Conservation (phyloP, 2,113 vertebrate species). For the Atherinomorus stipes region DNA sequence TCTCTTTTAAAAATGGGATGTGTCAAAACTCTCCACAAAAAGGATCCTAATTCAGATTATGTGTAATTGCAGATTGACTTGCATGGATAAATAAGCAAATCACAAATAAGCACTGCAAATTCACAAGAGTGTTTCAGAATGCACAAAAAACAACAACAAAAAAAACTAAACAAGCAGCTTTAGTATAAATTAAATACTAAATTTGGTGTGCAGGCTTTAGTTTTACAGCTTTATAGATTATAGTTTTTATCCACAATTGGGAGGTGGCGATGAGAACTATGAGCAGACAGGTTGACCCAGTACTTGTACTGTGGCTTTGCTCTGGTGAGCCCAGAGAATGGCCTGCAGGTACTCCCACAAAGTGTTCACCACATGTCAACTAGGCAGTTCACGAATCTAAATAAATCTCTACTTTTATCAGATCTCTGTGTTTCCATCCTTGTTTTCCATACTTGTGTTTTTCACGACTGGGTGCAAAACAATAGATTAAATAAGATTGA, state of each 20-base stretch:
- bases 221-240: slow-evolving; percentile 22
- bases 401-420: slow-evolving; percentile 29
- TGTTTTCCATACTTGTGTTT: slow-evolving; percentile 4
- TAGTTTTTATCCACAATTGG: slow-evolving; percentile 50
- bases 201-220: slow-evolving; percentile 13
- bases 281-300: slow-evolving; percentile 68
- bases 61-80: slow-evolving; percentile 42
- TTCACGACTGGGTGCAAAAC: not conserved
- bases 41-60: slow-evolving; percentile 28
- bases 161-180: not conserved
- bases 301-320: slow-evolving; percentile 56
- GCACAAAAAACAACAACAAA: not conserved
- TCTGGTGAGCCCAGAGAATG: slow-evolving; percentile 68
- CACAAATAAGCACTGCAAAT: slow-evolving; percentile 30
- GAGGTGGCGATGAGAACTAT: slow-evolving; percentile 39
- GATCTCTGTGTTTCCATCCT: not conserved
- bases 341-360: slow-evolving; percentile 60
- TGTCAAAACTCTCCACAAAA: slow-evolving; percentile 43
- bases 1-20: slow-evolving; percentile 26
- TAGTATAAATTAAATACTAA: slow-evolving; percentile 5
- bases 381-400: slow-evolving; percentile 26
- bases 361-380: slow-evolving; percentile 47
- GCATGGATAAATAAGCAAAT: slow-evolving; percentile 19
- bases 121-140: slow-evolving; percentile 1
- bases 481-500: not conserved